Evolutionary conservation across 2,888 invertebrate species (phyloP), one percentile per base, ranked within the genome.

Genomic region (Rotaria socialis): DNA sequence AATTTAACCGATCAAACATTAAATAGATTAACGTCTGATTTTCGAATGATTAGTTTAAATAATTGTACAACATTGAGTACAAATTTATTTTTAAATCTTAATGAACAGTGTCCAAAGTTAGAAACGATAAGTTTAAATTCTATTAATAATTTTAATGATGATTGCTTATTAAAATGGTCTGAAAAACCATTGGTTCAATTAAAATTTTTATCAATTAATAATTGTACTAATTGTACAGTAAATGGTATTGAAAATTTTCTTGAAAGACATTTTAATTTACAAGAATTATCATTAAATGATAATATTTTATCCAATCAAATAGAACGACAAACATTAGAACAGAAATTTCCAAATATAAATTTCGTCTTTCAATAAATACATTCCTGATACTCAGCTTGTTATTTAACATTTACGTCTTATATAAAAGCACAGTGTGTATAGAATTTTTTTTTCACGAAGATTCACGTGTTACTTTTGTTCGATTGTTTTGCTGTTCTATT

Each of bases 1-100:
- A 80, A 47, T 47, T 47, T 80, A 80, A 80, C 80, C 7, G 80
- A 80, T 80, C 47, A 80, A 47, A 80, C 47, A 80, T 47, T 80
- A 4, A 22, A 80, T 80, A 43, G 16, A 24, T 80, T 80, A 80
- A 43, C 43, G 35, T 24, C n/a, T 24, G 47, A 43, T 47, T 47
- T 80, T 47, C 47, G 16, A 47, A n/a, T 80, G 80, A 43, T 80
- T 80, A 80, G 80, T 80, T 47, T 80, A 47, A 47, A 47, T 47
- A 47, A 47, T 80, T 80, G 80, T 47, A 47, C 47, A 80, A 47
- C 24, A 24, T 22, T 80, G 47, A 43, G n/a, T n/a, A 43, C 43
- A 14, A 47, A 47, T 80, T 2, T 80, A 24, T 80, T 47, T 47
- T 80, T 80, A n/a, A 47, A 47, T 80, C 43, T 80, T 10, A 80